Evolutionary conservation across 2,797 vertebrate species (phyloP), one percentile per base, ranked within the genome.

Genomic region (Gephyroberyx darwinii): DNA sequence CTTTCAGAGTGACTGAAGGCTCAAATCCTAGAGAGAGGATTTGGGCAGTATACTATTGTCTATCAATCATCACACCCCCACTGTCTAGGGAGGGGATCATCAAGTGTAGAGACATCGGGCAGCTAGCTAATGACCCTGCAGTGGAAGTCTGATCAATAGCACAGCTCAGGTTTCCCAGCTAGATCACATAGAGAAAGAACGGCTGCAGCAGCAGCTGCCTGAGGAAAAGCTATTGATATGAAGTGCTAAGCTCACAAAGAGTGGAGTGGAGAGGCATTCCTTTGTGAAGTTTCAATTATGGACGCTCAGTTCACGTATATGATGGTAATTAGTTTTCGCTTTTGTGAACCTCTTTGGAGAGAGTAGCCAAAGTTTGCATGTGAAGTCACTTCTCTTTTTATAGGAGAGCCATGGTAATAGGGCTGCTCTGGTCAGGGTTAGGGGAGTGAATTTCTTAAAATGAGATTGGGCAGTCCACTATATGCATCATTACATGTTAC

Each of bases 131-230:
- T 89, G 89, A 90, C 85, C 83, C 75, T 79, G 56, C 59, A 84
- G 84, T 81, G 81, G 85, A 89, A 80, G 86, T 72, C 82, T 78
- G 89, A 94, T 93, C 93, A 89, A 93, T 94, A 92, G 87, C 65
- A 33, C 59, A 78, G 90, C 88, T 94, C 92, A 77, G 65, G 88
- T 93, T 94, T 92, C 93, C 35, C 63, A 56, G 80, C 78, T 83
- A 74, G 79, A 89, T 86, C 80, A 53, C 76, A 63, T 60, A 69
- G 77, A 82, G 80, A 91, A 84, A 89, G 88, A 80, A 77, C 78
- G 39, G n/a, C 14, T 41, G 51, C 33, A n/a, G 80, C 77, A 84
- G 88, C 90, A 92, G 90, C 89, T 92, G 91, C 82, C 89, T 79
- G 80, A 82, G 75, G 69, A 68, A 78, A 68, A 77, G 14, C 26